Evolutionary conservation across 2,797 vertebrate species (phyloP), one percentile per base, ranked within the genome.

Genomic region (Tokudaia tokunoshimensis): DNA sequence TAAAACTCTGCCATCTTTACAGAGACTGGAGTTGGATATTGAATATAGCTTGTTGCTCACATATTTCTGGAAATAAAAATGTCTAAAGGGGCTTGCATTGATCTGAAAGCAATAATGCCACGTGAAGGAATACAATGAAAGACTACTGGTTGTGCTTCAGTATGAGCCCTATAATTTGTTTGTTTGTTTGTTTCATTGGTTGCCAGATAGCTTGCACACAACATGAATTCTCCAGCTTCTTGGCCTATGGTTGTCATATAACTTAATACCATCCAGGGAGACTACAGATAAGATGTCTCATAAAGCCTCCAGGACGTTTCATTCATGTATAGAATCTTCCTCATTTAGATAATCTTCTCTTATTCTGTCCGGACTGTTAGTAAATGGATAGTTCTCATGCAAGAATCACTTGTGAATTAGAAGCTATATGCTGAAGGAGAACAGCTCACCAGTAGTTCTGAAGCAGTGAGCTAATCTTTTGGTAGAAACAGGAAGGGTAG

Each of bases 1-100:
- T 78, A 72, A 84, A 96, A 76, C 92, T 85, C 31, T 87, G 15
- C 22, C 79, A 31, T 29, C 10, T 34, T 95, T 84, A 78, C 50
- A 94, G 94, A 91, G 80, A 88, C 37, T 2, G 70, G 61, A 24
- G 1, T 67, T 12, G 22, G 44, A 34, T 34, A 47, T 20, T 31
- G 26, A 83, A 9, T 63, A 20, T 47, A 50, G 44, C 11, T 52
- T 70, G 44, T n/a, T 86, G 63, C 31, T 70, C 29, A 31, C 17
- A 22, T 15, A 67, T 70, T 63, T 85, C 59, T 80, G 13, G 76
- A 24, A 50, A 67, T 41, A 52, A 55, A 50, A 75, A 94, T 65
- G 13, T 59, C 70, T 75, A 20, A 19, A 88, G 10, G 24, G 2
- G 52, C 22, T 44, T 83, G 41, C 0, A 55, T 86, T n/a, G 9